Evolutionary conservation across 1,140 invertebrate genomes (phyloP).

Genomic region (Akabosia matsudoensis): DNA sequence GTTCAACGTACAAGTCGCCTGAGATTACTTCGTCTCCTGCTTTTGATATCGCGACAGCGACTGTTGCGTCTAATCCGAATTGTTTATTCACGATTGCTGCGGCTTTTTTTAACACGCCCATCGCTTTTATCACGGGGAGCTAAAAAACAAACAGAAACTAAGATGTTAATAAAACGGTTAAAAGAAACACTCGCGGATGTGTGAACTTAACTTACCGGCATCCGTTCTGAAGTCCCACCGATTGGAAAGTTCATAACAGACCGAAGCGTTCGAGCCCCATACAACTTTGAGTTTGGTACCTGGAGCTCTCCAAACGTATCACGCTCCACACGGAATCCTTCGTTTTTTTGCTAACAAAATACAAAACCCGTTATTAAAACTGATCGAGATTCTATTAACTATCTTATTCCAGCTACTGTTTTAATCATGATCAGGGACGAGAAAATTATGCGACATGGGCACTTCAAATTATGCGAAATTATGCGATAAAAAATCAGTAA

Average conservation of each 20-base stretch:
- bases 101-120: slow-evolving; percentile 96
- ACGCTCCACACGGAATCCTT: slow-evolving; percentile 63
- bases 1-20: too few relatives aligned
- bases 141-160: slow-evolving; percentile 53
- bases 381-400: too few relatives aligned
- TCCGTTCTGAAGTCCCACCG: slow-evolving; percentile 82
- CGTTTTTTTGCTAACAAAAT: too few relatives aligned
- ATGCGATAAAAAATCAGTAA: too few relatives aligned
- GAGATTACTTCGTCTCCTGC: background rate
- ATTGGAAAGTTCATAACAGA: slow-evolving; percentile 98
- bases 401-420: too few relatives aligned
- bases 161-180: background rate
- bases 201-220: too few relatives aligned
- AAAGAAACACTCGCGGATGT: too few relatives aligned
- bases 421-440: too few relatives aligned
- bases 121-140: slow-evolving; percentile 86
- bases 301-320: slow-evolving; percentile 94
- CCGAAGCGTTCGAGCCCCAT: slow-evolving; percentile 94
- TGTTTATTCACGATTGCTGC: slow-evolving; percentile 93
- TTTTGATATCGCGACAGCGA: background rate
- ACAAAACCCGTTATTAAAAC: too few relatives aligned
- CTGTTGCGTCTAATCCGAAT: slow-evolving; percentile 80
- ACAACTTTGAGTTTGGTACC: slow-evolving; percentile 88
- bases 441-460: too few relatives aligned
- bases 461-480: too few relatives aligned